A percentile compares a stretch with the other conserved stretches of the same genome.
Evolutionary conservation across 2,888 invertebrate genomes (phyloP).

Genomic region (Sericinus montela): DNA sequence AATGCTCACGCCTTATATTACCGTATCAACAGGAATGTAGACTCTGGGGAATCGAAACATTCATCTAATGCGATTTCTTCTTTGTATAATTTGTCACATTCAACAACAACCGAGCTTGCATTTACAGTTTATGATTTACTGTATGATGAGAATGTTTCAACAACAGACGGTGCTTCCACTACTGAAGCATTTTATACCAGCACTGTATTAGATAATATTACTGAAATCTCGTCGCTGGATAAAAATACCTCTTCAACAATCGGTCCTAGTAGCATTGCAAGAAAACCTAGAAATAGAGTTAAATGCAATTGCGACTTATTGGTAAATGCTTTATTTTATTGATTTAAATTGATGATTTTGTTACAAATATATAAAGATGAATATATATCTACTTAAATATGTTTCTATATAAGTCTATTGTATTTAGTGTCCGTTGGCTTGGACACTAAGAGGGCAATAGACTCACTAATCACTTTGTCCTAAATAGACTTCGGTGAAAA

Average conservation of each 20-base stretch:
- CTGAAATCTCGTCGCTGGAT: conserved; percentile 55
- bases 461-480: too few species aligned
- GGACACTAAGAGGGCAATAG: too few species aligned
- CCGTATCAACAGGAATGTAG: conserved; percentile 30
- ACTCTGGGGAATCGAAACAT: conserved; percentile 24
- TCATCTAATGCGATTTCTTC: conserved; percentile 31
- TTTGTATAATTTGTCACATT: conserved; percentile 29
- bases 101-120: conserved; percentile 40
- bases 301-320: conserved; percentile 57
- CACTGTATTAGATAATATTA: conserved; percentile 58
- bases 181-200: conserved; percentile 43
- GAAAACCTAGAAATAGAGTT: conserved; percentile 32
- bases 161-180: conserved; percentile 38
- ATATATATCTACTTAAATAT: too few species aligned
- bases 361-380: too few species aligned
- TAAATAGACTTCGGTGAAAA: too few species aligned
- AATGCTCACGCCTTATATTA: conserved; percentile 62
- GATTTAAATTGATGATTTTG: too few species aligned
- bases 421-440: too few species aligned
- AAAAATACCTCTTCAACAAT: conserved; percentile 39
- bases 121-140: conserved; percentile 51
- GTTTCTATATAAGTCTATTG: too few species aligned
- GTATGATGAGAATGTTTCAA: conserved; percentile 56
- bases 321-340: conserved; percentile 35
- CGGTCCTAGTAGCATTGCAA: conserved; percentile 36